Percentiles rank a stretch among this genome's conserved stretches.
Conservation (phyloP, 2,797 vertebrate genomes). For the Gouania willdenowi region DNA sequence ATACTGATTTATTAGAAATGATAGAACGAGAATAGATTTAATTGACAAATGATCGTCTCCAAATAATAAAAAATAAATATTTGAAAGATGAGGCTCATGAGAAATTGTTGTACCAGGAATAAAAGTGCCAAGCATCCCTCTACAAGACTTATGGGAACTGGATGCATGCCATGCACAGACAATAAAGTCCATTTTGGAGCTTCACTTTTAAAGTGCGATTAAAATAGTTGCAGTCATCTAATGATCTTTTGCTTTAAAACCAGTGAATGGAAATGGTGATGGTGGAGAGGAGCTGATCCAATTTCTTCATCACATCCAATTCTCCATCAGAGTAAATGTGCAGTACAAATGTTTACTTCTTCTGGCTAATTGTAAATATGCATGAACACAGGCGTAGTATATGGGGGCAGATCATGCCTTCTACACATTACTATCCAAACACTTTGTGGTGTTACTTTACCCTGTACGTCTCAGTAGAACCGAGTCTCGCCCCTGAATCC, state of each 20-base stretch:
- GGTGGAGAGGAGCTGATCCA: conserved; percentile 18
- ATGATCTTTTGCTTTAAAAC: conserved; percentile 25
- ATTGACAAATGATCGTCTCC: too few relatives aligned
- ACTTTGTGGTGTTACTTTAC: conserved; percentile 61
- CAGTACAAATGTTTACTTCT: conserved; percentile 71
- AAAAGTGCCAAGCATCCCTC: too few relatives aligned
- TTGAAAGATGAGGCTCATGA: too few relatives aligned
- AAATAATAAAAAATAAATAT: too few relatives aligned
- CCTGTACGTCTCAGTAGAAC: conserved; percentile 27
- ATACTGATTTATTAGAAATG: too few relatives aligned
- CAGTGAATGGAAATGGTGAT: conserved; percentile 11
- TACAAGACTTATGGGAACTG: conserved; percentile 1
- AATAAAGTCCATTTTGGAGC: conserved; percentile 12
- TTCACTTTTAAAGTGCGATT: too few relatives aligned
- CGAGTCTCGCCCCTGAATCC: conserved; percentile 32
- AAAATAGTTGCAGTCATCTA: conserved; percentile 10
- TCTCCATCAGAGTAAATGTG: conserved; percentile 41
- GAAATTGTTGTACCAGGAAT: too few relatives aligned
- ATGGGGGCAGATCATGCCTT: conserved; percentile 43
- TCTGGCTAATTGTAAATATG: conserved; percentile 32
- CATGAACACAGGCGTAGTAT: conserved; percentile 16
- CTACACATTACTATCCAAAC: conserved; percentile 67
- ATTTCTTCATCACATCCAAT: conserved; percentile 53
- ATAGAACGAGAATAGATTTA: too few relatives aligned
- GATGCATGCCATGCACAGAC: neutral